Evolutionary conservation across 2,113 vertebrate genomes (phyloP).

Genomic region (Lontra canadensis): DNA sequence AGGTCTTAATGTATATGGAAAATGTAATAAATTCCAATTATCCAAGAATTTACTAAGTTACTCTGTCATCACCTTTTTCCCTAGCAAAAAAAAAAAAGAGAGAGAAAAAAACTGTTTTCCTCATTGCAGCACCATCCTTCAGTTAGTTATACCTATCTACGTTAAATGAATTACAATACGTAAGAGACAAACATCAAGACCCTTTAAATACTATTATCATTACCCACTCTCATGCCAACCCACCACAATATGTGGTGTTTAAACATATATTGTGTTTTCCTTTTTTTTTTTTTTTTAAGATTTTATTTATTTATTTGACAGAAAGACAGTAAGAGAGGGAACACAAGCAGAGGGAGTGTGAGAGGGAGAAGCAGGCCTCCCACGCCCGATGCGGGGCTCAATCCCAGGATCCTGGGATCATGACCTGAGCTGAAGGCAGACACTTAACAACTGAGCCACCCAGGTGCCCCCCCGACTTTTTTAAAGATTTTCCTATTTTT

Average conservation of each 20-base stretch:
- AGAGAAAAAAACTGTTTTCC: neutral
- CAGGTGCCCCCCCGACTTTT: neutral
- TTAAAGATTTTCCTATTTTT: neutral
- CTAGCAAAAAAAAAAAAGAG: neutral
- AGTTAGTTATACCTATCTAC: neutral
- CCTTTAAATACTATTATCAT: neutral
- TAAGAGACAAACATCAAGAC: neutral
- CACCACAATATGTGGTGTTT: neutral
- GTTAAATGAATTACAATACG: neutral
- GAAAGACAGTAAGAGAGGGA: too few species aligned
- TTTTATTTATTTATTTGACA: neutral
- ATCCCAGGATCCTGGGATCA: too few species aligned
- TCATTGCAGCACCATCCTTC: neutral
- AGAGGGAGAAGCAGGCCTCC: too few species aligned
- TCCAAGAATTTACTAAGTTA: neutral
- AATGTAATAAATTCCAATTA: constrained; percentile 26
- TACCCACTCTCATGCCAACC: neutral
- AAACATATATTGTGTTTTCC: neutral
- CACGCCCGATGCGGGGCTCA: too few species aligned
- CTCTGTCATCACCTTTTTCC: neutral
- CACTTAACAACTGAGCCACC: too few species aligned
- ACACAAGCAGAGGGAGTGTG: too few species aligned
- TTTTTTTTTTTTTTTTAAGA: neutral
- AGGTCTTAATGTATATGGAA: neutral
- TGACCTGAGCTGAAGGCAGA: too few species aligned